These are phyloP conservation scores for Emydura subglobosa DNA, from an alignment of 2,113 vertebrate genomes.

Conservation along the genomic window DNA sequence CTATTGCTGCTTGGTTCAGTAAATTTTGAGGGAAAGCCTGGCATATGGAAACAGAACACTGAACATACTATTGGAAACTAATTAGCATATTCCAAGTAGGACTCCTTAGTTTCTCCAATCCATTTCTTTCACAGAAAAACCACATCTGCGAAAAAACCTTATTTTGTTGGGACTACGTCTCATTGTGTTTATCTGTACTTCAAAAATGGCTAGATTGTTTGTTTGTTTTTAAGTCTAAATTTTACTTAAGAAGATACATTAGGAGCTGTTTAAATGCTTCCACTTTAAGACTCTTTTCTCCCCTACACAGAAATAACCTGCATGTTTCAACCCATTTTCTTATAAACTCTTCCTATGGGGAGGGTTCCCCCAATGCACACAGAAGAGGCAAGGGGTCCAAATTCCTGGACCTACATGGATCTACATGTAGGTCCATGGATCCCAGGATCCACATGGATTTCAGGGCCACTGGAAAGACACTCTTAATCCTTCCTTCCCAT, in stretches of 20 bases:
- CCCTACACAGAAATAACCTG: not conserved
- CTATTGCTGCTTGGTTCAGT: not conserved
- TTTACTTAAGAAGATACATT: not conserved
- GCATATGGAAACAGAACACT: not conserved
- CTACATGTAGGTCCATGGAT: not conserved
- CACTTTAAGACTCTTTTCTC: not conserved
- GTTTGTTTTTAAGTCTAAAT: not conserved
- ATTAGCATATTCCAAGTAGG: not conserved
- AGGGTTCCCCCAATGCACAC: not conserved
- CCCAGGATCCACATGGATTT: not conserved
- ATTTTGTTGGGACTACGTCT: not conserved
- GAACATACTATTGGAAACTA: not conserved
- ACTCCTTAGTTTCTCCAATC: not conserved
- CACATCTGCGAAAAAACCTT: not conserved
- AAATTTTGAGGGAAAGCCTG: not conserved
- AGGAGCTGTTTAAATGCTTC: not conserved
- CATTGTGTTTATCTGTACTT: not conserved
- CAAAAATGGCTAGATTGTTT: not conserved
- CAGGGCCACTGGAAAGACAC: not conserved
- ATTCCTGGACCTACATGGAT: not conserved
- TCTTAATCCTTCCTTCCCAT: not conserved
- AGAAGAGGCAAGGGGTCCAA: not conserved
- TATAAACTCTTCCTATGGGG: not conserved
- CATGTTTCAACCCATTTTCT: not conserved
- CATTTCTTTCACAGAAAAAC: not conserved